Conservation (phyloP, 2,113 vertebrate species). For the Pelvicachromis taeniatus region DNA sequence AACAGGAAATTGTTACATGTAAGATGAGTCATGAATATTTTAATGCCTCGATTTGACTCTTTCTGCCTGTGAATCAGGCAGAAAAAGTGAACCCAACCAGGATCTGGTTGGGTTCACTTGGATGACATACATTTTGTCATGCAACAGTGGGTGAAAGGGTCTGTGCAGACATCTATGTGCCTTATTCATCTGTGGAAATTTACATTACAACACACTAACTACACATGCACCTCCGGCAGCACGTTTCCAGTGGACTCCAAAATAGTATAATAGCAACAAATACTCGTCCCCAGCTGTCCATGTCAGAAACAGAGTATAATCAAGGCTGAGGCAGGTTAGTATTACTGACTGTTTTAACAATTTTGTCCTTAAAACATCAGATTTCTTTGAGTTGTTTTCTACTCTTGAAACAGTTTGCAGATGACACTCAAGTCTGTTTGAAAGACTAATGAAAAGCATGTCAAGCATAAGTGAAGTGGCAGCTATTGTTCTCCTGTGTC, state of each 20-base stretch:
- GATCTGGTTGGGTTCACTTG: too few species aligned
- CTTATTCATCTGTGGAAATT: neutral
- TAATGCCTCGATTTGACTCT: neutral
- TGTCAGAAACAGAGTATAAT: neutral
- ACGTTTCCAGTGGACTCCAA: too few species aligned
- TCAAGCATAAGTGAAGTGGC: neutral
- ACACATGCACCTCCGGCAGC: neutral
- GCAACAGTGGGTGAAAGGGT: neutral
- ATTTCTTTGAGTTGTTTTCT: too few species aligned
- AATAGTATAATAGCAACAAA: neutral
- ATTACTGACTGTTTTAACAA: neutral
- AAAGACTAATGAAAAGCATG: too few species aligned
- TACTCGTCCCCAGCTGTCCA: neutral
- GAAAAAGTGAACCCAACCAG: too few species aligned
- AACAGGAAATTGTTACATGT: neutral
- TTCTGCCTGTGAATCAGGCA: neutral
- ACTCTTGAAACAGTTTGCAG: too few species aligned
- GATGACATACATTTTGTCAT: neutral
- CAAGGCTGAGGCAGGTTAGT: neutral
- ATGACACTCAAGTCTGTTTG: too few species aligned
- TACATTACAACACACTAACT: neutral
- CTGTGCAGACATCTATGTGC: neutral
- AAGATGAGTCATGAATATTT: neutral
- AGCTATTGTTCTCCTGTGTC: neutral
- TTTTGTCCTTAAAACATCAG: neutral